A percentile compares a stretch with the other conserved stretches of the same genome.
Conservation (phyloP, 2,888 invertebrate species). For the Calameuta idolon region DNA sequence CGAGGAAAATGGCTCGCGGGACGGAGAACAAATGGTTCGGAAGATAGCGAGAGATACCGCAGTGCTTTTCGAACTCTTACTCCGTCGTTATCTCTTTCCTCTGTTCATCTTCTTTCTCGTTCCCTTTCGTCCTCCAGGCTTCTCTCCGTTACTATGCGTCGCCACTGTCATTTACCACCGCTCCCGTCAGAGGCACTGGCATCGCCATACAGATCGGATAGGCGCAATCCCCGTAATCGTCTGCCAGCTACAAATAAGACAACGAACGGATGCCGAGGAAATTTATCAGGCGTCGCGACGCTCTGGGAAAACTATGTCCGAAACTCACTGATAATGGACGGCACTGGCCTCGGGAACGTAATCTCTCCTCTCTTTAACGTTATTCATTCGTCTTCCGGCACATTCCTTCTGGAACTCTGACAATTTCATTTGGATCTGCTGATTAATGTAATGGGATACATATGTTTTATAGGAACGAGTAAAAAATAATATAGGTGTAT, state of each 20-base stretch:
- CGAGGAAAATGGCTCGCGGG: constrained; percentile 33
- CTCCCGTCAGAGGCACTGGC: background rate
- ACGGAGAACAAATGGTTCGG: constrained; percentile 44
- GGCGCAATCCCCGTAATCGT: constrained; percentile 6
- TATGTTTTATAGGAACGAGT: too few relatives aligned
- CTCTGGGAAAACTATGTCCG: too few relatives aligned
- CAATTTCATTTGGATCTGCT: too few relatives aligned
- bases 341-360: too few relatives aligned
- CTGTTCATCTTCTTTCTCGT: constrained; percentile 6
- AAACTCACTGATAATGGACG: too few relatives aligned
- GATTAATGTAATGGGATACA: too few relatives aligned
- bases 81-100: constrained; percentile 6
- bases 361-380: too few relatives aligned
- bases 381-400: too few relatives aligned
- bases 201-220: too few relatives aligned
- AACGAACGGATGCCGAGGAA: constrained; percentile 15
- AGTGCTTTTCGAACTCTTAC: constrained; percentile 19
- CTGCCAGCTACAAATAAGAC: constrained; percentile 21
- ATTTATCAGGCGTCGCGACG: constrained; percentile 18
- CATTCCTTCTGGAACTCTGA: too few relatives aligned
- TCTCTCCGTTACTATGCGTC: background rate
- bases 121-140: too few relatives aligned
- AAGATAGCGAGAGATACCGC: constrained; percentile 31
- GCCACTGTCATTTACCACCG: background rate
- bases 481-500: too few relatives aligned